A percentile compares a stretch with the other conserved stretches of the same genome.
Conservation (phyloP, 1,140 invertebrate species). For the Lordiphosa clarofinis region DNA sequence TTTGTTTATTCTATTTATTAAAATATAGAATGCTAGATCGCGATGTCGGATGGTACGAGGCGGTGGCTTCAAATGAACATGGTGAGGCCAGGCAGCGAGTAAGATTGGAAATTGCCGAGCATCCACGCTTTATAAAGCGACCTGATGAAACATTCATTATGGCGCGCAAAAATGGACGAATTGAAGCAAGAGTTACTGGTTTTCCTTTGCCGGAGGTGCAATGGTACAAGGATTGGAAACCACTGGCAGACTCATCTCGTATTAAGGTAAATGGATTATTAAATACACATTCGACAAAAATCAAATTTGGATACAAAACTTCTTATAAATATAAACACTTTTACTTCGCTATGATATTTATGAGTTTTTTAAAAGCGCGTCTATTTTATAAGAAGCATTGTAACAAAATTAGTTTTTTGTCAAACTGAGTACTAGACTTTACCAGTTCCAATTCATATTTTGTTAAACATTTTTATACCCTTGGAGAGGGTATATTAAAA, state of each 20-base stretch:
- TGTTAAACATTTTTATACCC: too few relatives aligned
- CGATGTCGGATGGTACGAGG: constrained; percentile 96
- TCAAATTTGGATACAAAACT: too few relatives aligned
- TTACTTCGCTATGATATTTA: too few relatives aligned
- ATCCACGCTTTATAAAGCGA: constrained; percentile 92
- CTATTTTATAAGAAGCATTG: too few relatives aligned
- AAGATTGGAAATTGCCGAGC: constrained; percentile 92
- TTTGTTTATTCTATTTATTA: too few relatives aligned
- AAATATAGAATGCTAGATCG: constrained; percentile 89
- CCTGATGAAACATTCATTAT: constrained; percentile 91
- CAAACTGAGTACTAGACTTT: too few relatives aligned
- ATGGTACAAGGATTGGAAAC: constrained; percentile 98
- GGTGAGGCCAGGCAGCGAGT: constrained; percentile 93
- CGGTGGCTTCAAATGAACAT: constrained; percentile 94
- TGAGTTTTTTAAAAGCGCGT: too few relatives aligned
- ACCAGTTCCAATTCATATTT: too few relatives aligned
- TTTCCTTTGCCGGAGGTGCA: constrained; percentile 96
- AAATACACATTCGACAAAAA: not conserved
- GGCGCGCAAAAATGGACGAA: constrained; percentile 85
- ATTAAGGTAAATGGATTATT: constrained; percentile 84
- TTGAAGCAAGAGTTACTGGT: constrained; percentile 93
- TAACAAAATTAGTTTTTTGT: too few relatives aligned
- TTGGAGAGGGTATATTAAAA: too few relatives aligned
- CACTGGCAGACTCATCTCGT: constrained; percentile 88
- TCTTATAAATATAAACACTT: too few relatives aligned